Percentiles rank a stretch among this genome's conserved stretches.
Evolutionary conservation across 2,113 vertebrate genomes (phyloP).

Genomic region (Ailuropoda melanoleuca): DNA sequence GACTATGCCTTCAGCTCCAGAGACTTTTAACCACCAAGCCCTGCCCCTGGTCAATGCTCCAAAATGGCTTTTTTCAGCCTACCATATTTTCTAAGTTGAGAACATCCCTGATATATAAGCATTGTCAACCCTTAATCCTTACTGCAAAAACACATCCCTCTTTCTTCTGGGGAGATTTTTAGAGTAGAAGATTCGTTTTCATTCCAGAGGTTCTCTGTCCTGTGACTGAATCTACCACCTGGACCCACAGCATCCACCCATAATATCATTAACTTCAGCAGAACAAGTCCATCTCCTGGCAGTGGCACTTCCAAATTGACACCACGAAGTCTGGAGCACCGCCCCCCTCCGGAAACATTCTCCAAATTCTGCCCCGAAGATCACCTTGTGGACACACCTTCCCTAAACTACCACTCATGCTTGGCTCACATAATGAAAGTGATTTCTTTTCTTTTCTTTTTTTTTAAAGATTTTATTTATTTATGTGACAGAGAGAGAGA

Average conservation of each 20-base stretch:
- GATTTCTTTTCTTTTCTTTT: background rate
- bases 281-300: background rate
- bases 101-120: background rate
- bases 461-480: too few species aligned
- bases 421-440: background rate
- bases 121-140: background rate
- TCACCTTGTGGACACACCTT: background rate
- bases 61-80: background rate
- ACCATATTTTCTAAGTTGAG: background rate
- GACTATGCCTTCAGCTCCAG: background rate
- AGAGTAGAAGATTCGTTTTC: background rate
- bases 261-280: background rate
- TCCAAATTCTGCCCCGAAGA: background rate
- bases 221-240: background rate
- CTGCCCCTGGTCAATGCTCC: background rate
- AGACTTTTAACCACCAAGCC: background rate
- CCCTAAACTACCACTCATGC: background rate
- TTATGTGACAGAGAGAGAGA: too few species aligned
- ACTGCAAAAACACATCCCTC: background rate
- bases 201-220: background rate
- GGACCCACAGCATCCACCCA: background rate
- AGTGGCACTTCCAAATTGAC: background rate
- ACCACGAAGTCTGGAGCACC: background rate
- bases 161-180: background rate
- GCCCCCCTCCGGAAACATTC: background rate